Conservation (phyloP, 1,140 invertebrate genomes). For the Orchestia grillus region DNA sequence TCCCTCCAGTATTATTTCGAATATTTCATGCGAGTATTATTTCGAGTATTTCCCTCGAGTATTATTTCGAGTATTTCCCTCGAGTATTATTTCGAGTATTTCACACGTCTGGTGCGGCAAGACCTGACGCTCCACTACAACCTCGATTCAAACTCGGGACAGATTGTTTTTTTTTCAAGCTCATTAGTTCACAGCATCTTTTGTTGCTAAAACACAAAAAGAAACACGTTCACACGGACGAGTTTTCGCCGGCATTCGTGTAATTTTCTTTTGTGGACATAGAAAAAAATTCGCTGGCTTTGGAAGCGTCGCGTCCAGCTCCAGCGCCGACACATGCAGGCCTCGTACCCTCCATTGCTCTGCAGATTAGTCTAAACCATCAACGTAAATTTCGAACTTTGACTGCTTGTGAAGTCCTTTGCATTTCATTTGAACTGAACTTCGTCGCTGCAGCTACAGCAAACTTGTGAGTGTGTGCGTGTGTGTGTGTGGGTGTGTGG, state of each 20-base stretch:
- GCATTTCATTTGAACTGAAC: background rate
- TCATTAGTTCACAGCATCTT: background rate
- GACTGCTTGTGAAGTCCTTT: background rate
- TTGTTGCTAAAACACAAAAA: background rate
- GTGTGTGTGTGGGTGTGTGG: too few relatives aligned
- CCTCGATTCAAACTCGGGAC: background rate
- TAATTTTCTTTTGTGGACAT: too few relatives aligned
- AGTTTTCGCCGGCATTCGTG: background rate
- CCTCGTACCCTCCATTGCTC: background rate
- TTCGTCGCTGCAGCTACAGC: background rate
- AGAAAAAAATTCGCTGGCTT: background rate
- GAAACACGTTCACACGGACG: background rate
- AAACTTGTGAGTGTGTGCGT: background rate
- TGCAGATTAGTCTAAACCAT: background rate
- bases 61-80: too few relatives aligned
- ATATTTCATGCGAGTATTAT: too few relatives aligned
- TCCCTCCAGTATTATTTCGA: too few relatives aligned
- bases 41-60: too few relatives aligned
- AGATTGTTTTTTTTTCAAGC: background rate
- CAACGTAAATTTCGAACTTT: constrained; percentile 26
- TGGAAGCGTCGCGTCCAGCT: background rate
- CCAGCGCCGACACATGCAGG: background rate
- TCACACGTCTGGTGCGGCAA: background rate
- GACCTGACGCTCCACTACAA: background rate
- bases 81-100: too few relatives aligned